A percentile compares a stretch with the other conserved stretches of the same genome.
Evolutionary conservation across 2,113 vertebrate species (phyloP).

Genomic region (Nothobranchius kuhntae): DNA sequence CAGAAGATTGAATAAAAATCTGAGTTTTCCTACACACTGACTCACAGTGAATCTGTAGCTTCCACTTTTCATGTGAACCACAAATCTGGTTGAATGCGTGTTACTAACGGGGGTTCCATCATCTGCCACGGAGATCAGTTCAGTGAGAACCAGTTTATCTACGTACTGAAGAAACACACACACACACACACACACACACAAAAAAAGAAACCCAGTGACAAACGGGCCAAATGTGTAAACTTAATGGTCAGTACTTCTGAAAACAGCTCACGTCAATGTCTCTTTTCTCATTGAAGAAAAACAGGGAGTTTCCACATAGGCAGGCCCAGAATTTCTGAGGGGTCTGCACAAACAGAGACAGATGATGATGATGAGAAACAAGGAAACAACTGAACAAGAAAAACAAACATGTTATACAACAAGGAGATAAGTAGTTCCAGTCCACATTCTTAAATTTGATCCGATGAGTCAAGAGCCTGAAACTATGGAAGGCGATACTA

Average conservation of each 20-base stretch:
- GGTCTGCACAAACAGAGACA: conserved; percentile 62
- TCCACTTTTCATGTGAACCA: conserved; percentile 60
- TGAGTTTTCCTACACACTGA: not conserved
- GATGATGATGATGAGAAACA: not conserved
- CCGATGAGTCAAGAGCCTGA: conserved; percentile 9
- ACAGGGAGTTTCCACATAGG: conserved; percentile 79
- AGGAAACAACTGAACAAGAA: not conserved
- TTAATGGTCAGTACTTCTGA: too few species aligned
- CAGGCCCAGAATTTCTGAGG: conserved; percentile 82
- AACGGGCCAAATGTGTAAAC: not conserved
- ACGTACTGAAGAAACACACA: conserved; percentile 73
- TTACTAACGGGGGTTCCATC: conserved; percentile 64
- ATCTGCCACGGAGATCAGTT: conserved; percentile 72
- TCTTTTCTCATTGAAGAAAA: conserved; percentile 79
- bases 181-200: not conserved
- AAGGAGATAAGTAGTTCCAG: not conserved
- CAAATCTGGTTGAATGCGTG: conserved; percentile 59
- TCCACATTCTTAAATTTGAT: not conserved
- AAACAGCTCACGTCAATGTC: conserved; percentile 74
- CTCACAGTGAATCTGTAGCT: conserved; percentile 80
- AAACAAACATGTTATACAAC: not conserved
- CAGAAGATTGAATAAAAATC: not conserved
- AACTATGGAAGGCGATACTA: not conserved
- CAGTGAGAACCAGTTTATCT: conserved; percentile 80
- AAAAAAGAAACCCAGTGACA: not conserved